Evolutionary conservation across 2,797 vertebrate genomes (phyloP).

Genomic region (Pyrocephalus nanus): DNA sequence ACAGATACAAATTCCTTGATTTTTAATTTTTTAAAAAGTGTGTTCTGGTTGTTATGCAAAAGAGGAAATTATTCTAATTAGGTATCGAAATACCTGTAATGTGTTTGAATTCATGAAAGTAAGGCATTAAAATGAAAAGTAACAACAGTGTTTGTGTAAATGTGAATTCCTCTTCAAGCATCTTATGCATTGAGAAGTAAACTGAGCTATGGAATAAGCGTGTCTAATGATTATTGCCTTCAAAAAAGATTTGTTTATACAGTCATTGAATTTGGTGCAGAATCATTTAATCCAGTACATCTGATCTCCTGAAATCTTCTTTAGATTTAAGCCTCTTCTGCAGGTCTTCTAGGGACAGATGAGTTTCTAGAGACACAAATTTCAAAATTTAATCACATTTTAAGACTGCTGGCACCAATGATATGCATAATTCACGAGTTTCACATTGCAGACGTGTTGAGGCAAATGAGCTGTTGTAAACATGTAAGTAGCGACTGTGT

Average conservation of each 20-base stretch:
- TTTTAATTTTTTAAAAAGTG: not conserved
- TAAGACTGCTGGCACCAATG: not conserved
- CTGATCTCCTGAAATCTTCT: not conserved
- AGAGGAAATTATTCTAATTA: not conserved
- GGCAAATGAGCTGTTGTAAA: conserved; percentile 1
- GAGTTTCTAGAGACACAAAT: not conserved
- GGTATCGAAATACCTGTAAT: not conserved
- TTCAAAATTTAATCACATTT: not conserved
- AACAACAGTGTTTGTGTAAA: not conserved
- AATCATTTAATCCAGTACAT: not conserved
- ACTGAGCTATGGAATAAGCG: not conserved
- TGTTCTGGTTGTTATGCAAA: not conserved
- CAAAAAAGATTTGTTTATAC: not conserved
- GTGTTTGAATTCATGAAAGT: not conserved
- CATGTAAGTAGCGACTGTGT: not conserved
- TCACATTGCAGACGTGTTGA: not conserved
- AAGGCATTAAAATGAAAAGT: not conserved
- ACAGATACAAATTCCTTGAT: not conserved
- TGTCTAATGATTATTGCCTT: not conserved
- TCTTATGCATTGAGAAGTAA: not conserved
- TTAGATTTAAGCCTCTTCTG: not conserved
- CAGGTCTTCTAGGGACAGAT: not conserved
- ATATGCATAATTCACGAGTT: not conserved
- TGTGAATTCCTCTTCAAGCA: not conserved
- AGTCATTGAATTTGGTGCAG: not conserved